Evolutionary conservation across 2,113 vertebrate genomes (phyloP), one percentile per base, ranked within the genome.

Genomic region (Smithornis capensis): DNA sequence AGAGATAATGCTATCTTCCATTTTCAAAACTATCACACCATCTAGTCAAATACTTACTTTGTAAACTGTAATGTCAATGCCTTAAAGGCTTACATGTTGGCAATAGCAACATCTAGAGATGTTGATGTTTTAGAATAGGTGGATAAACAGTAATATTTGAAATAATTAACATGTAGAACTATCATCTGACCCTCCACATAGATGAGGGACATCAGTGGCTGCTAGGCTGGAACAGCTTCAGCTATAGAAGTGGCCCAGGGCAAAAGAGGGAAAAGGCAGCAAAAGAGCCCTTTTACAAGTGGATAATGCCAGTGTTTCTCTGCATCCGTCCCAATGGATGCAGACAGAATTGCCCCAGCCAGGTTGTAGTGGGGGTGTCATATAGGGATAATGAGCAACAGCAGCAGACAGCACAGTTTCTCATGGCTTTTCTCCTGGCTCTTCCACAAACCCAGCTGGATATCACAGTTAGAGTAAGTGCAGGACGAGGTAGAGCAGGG

Each of bases 341-440:
- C 79, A 75, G 50, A 18, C 56, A 78, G 44, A 38, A 4, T 13
- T 64, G 45, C 33, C 25, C 59, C 64, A 50, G 15, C 2, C 40
- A 17, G 6, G 2, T 8, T 22, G 27, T 0, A 23, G 28, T 10
- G 15, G 7, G 18, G 5, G 6, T n/a, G 33, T 55, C 0, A 0
- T 19, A 50, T 44, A 89, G 35, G 1, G 1, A 2, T 12, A 3
- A 37, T 19, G 4, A 50, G 18, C 33, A 50, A 29, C 19, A 84
- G 37, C 60, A 35, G 35, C 45, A 78, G 31, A 21, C 9, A 78
- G n/a, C n/a, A 31, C 49, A 89, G 67, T 59, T 76, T 10, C 67
- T 71, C 62, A 28, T 12, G 24, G 64, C 15, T 84, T 37, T 22
- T 52, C 45, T 49, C 14, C 52, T 35, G 55, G 27, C 23, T 77